Conservation (phyloP, 2,888 invertebrate genomes). For the Stratiomys singularior region DNA sequence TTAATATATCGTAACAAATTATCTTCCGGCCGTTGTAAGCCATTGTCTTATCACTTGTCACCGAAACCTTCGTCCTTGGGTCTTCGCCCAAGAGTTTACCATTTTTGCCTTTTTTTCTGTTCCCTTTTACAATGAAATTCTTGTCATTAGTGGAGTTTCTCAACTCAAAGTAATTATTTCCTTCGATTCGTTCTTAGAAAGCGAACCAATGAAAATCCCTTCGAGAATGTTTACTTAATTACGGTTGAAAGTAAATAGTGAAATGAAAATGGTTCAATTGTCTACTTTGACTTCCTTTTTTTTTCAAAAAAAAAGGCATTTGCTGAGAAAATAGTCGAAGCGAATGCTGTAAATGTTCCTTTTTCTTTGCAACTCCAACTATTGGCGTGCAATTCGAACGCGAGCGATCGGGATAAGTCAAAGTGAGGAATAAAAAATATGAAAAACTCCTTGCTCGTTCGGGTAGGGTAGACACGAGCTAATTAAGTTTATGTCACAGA, state of each 20-base stretch:
- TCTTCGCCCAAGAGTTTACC: not conserved
- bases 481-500: conserved; percentile 67
- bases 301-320: conserved; percentile 43
- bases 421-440: not conserved
- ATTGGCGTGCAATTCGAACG: conserved; percentile 45
- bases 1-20: conserved; percentile 27
- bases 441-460: not conserved
- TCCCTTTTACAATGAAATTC: conserved; percentile 1
- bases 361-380: conserved; percentile 38
- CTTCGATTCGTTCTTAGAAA: conserved; percentile 44
- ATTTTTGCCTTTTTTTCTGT: not conserved
- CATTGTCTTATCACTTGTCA: not conserved
- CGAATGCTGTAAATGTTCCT: conserved; percentile 44
- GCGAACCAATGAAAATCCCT: conserved; percentile 50
- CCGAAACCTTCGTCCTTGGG: not conserved
- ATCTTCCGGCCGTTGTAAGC: not conserved
- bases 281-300: conserved; percentile 30
- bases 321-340: conserved; percentile 42
- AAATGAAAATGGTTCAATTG: conserved; percentile 44
- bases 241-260: conserved; percentile 51
- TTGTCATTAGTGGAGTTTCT: conserved; percentile 31
- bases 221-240: conserved; percentile 50
- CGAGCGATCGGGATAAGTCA: conserved; percentile 6
- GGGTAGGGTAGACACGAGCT: conserved; percentile 60
- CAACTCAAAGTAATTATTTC: conserved; percentile 43